A percentile compares a stretch with the other conserved stretches of the same genome.
Evolutionary conservation across 2,888 invertebrate species (phyloP).

Genomic region (Unio delphinus): DNA sequence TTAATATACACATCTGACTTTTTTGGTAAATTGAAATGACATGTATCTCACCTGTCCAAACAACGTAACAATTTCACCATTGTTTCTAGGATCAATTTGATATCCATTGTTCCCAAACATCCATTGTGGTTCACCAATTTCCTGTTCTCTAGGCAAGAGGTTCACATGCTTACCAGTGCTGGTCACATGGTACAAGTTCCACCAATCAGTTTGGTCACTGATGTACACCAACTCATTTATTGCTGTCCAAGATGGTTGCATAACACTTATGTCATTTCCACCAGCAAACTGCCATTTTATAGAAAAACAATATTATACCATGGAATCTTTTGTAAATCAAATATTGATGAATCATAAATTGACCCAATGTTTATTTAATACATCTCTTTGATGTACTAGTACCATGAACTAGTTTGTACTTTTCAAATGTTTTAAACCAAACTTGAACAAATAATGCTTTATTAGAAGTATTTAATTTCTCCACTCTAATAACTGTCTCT

Average conservation of each 20-base stretch:
- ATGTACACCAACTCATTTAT: conserved; percentile 65
- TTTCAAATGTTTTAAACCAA: too few species aligned
- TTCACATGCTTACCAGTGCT: conserved; percentile 53
- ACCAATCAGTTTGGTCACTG: conserved; percentile 69
- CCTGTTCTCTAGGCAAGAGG: conserved; percentile 43
- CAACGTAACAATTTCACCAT: conserved; percentile 45
- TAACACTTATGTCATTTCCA: conserved; percentile 60
- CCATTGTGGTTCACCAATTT: conserved; percentile 68
- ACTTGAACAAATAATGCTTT: too few species aligned
- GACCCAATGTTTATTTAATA: too few species aligned
- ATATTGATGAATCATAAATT: too few species aligned
- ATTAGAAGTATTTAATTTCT: too few species aligned
- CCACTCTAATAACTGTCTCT: too few species aligned
- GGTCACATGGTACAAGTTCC: conserved; percentile 70
- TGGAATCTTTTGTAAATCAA: too few species aligned
- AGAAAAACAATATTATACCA: neutral
- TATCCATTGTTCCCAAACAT: conserved; percentile 60
- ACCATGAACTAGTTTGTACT: too few species aligned
- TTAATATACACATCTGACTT: neutral
- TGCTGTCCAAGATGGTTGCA: conserved; percentile 68
- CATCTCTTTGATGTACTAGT: too few species aligned
- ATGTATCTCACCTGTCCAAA: conserved; percentile 44
- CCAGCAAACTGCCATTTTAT: conserved; percentile 46
- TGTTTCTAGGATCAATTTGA: conserved; percentile 52
- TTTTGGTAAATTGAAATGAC: neutral